A percentile compares a stretch with the other conserved stretches of the same genome.
phyloP scores from a whole-genome alignment of 2,888 invertebrate genomes.

The Chrysolina oricalcia region DNA sequence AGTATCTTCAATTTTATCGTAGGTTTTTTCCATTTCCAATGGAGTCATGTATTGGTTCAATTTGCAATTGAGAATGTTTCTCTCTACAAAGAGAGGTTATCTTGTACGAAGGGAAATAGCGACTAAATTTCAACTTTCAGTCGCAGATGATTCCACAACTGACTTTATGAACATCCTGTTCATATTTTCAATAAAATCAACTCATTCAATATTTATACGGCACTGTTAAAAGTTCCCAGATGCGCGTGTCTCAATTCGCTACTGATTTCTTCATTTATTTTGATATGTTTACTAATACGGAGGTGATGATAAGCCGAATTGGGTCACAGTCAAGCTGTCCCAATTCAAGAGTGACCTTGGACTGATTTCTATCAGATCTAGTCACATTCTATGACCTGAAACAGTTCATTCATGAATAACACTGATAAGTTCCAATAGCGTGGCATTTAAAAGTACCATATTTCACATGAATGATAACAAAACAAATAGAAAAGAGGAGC shows the following conservation, averaged over 20 bases:
- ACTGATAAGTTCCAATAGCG: not conserved
- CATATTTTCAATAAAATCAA: no score
- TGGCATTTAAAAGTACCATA: not conserved
- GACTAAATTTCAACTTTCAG: no score
- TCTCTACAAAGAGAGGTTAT: no score
- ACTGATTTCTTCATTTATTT: not conserved
- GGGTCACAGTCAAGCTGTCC: slow-evolving; percentile 1
- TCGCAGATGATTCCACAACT: no score
- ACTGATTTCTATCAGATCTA: not conserved
- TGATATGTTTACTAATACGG: not conserved
- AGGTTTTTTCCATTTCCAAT: no score
- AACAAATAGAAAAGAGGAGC: no score
- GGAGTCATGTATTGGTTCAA: no score
- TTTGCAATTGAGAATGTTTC: no score
- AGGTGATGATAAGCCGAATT: not conserved
- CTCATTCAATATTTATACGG: not conserved
- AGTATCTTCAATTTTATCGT: no score
- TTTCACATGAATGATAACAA: no score
- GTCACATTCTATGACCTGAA: not conserved
- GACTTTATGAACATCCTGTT: no score
- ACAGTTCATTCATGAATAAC: slow-evolving; percentile 5
- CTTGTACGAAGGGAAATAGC: no score
- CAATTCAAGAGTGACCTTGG: not conserved
- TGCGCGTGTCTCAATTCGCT: not conserved
- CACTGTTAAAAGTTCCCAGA: not conserved